Evolutionary conservation across 1,140 invertebrate genomes (phyloP).

Genomic region (Apis laboriosa): DNA sequence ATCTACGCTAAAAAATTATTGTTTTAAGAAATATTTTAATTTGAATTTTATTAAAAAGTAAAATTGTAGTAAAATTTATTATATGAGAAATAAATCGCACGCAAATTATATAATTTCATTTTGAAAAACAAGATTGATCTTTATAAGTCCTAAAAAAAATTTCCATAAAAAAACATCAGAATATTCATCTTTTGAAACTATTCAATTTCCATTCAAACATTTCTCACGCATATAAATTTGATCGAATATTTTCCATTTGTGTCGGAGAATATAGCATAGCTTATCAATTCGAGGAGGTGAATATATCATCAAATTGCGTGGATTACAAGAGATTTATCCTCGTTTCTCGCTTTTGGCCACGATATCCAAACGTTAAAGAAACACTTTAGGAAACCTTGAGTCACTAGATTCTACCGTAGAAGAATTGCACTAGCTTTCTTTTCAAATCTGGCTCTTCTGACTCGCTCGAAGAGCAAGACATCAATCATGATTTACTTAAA

Average conservation of each 20-base stretch:
- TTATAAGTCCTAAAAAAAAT: no score
- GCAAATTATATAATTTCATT: no score
- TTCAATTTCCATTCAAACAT: no score
- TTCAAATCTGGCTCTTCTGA: background rate
- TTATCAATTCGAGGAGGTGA: background rate
- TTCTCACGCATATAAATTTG: background rate
- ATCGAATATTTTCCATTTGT: background rate
- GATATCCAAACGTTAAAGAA: background rate
- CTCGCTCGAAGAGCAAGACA: background rate
- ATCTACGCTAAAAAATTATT: no score
- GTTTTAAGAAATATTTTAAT: no score
- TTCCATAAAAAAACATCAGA: no score
- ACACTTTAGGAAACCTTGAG: background rate
- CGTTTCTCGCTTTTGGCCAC: background rate
- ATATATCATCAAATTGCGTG: background rate
- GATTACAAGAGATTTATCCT: background rate
- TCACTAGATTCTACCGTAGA: background rate
- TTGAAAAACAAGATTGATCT: no score
- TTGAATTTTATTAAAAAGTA: no score
- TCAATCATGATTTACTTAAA: slow-evolving; percentile 32
- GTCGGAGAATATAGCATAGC: background rate
- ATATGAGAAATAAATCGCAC: no score
- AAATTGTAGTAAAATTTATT: no score
- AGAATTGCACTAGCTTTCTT: background rate
- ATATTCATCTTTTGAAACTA: no score